These are phyloP conservation scores for Marronus borbonicus DNA, from an alignment of 2,888 invertebrate species.

Conservation along the genomic window DNA sequence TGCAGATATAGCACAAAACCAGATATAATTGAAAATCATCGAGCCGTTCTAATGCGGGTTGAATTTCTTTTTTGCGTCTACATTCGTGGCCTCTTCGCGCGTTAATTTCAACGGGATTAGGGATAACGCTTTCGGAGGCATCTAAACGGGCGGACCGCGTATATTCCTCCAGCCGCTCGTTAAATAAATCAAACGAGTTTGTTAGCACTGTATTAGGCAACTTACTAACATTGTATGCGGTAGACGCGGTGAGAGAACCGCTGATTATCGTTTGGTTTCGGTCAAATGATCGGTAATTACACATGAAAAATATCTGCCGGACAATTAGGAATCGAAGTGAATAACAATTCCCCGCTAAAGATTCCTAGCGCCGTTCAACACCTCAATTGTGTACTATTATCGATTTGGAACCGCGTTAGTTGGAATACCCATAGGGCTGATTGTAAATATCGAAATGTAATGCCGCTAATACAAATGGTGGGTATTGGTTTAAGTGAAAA, in stretches of 20 bases:
- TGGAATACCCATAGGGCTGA: background rate
- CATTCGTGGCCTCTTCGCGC: background rate
- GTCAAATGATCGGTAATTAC: background rate
- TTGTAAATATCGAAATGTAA: too few relatives aligned
- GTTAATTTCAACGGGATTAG: constrained; percentile 10
- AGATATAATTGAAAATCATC: constrained; percentile 15
- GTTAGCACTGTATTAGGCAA: background rate
- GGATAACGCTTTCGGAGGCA: constrained; percentile 8
- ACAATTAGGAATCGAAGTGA: constrained; percentile 8
- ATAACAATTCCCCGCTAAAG: background rate
- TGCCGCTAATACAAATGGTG: too few relatives aligned
- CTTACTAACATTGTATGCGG: background rate
- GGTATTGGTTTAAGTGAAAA: too few relatives aligned
- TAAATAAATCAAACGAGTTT: constrained; percentile 3
- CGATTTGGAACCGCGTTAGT: background rate
- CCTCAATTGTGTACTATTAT: background rate
- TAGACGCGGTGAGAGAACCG: background rate
- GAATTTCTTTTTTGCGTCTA: background rate
- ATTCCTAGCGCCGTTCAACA: background rate
- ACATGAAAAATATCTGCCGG: background rate
- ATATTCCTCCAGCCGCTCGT: background rate
- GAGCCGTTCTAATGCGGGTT: constrained; percentile 8
- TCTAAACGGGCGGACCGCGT: background rate
- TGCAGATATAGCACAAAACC: background rate
- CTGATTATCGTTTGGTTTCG: background rate